phyloP scores from a whole-genome alignment of 2,113 vertebrate species.

The Varanus salvator region DNA sequence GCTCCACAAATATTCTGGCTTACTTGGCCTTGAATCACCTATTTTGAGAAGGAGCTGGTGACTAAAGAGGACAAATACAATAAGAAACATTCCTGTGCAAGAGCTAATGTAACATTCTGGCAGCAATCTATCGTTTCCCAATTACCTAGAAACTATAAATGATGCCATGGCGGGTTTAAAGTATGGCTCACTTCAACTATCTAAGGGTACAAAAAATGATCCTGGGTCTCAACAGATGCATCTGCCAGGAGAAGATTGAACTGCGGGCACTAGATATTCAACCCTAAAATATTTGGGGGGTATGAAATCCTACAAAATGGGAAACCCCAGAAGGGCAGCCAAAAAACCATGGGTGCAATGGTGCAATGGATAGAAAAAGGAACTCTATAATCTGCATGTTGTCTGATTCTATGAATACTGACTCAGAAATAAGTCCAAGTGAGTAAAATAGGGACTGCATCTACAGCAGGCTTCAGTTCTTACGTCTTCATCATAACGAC shows the following conservation, averaged over 20 bases:
- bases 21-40: conserved; percentile 60
- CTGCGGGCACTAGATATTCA: not conserved
- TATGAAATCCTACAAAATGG: not conserved
- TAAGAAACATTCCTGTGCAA: conserved; percentile 49
- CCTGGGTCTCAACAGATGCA: conserved; percentile 55
- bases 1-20: conserved; percentile 47
- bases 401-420: not conserved
- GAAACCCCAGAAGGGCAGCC: too few relatives aligned
- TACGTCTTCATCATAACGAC: not conserved
- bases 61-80: conserved; percentile 53
- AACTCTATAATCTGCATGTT: not conserved
- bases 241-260: conserved; percentile 44
- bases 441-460: not conserved
- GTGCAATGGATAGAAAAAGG: too few relatives aligned
- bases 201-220: conserved; percentile 49
- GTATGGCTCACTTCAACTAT: conserved; percentile 69
- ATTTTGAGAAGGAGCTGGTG: conserved; percentile 47
- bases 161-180: conserved; percentile 56
- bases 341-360: too few relatives aligned
- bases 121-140: conserved; percentile 63
- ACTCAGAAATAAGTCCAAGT: not conserved
- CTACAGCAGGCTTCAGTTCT: not conserved
- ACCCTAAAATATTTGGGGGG: not conserved
- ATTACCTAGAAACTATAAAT: conserved; percentile 69
- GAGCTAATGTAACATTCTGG: conserved; percentile 62